Evolutionary conservation across 2,888 invertebrate genomes (phyloP), one percentile per base, ranked within the genome.

Genomic region (Myopa testacea): DNA sequence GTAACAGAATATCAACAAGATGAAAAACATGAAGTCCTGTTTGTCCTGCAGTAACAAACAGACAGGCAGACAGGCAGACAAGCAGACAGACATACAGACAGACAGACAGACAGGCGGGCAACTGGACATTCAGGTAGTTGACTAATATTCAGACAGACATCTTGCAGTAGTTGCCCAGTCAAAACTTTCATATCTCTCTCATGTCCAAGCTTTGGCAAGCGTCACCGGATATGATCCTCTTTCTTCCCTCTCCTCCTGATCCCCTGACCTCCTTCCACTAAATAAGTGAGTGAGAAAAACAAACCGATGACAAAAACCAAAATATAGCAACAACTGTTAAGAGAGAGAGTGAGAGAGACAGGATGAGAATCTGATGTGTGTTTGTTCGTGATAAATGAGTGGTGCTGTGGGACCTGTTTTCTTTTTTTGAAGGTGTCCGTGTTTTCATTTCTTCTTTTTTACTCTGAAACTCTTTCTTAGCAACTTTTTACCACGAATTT

Each of bases 291-390:
- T 26, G 26, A 26, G n/a, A 14, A 50, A 50, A 50, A 50, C 34
- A 6, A 69, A 40, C 26, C 50, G 69, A 50, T 52, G 69, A 52
- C 69, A 69, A 69, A 40, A 69, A 45, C 19, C n/a, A 34, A 50
- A 50, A 69, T 50, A 69, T 69, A 34, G 69, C 69, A 52, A 69
- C 45, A 69, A 50, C 50, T 69, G 69, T 26, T 10, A 69, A 52
- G 69, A 26, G 19, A 26, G 34, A 26, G 34, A 26, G 50, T 2
- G 50, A 10, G 50, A 26, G 62, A 26, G 34, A 26, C 34, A 26
- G 50, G 1, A 50, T 50, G 8, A 50, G 14, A 50, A 50, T 19
- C 26, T 63, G 10, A 26, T 26, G 34, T 26, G 14, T 12, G 34
- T 34, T 12, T 19, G 26, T 63, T 63, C 3, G 62, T 63, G 62